A percentile compares a stretch with the other conserved stretches of the same genome.
Conservation (phyloP, 2,113 vertebrate species). For the Gadus macrocephalus region DNA sequence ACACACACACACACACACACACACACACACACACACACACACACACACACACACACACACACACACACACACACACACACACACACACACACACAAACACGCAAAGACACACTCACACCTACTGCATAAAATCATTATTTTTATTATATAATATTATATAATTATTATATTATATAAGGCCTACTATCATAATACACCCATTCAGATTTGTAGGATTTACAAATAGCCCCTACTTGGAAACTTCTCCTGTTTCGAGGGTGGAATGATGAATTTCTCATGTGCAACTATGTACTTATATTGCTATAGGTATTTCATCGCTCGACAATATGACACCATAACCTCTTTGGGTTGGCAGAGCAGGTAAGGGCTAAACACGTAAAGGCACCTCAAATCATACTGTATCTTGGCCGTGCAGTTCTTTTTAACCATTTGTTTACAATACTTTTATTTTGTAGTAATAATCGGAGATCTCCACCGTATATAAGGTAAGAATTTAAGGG, state of each 20-base stretch:
- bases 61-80: background rate
- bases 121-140: background rate
- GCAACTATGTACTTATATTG: background rate
- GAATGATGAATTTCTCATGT: background rate
- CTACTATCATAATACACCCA: background rate
- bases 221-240: background rate
- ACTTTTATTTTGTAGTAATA: constrained; percentile 52
- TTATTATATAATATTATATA: background rate
- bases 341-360: constrained; percentile 74
- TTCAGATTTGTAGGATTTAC: background rate
- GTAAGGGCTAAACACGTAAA: constrained; percentile 60
- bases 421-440: background rate
- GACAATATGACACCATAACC: constrained; percentile 76
- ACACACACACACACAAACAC: no score
- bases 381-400: background rate
- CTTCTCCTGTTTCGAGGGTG: background rate
- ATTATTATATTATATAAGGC: background rate
- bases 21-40: no score
- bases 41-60: background rate
- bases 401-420: background rate
- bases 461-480: constrained; percentile 77
- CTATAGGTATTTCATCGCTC: constrained; percentile 84
- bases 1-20: no score
- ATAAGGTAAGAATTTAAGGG: constrained; percentile 74
- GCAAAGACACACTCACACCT: background rate